phyloP scores from a whole-genome alignment of 1,140 invertebrate genomes.

The Stratiolaelaps scimitus region DNA sequence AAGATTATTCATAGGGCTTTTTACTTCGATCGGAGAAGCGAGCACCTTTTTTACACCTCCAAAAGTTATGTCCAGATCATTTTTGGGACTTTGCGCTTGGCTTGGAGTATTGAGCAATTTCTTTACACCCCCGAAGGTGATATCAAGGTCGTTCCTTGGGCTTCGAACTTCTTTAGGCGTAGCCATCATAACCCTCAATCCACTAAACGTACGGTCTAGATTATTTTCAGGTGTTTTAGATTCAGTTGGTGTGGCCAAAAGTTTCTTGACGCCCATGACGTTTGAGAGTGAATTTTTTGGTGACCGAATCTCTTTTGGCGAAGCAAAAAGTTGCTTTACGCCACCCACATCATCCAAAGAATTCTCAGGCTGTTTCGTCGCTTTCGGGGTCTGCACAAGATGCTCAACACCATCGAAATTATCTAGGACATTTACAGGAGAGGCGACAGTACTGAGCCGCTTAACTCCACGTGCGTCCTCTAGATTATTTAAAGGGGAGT shows the following conservation, averaged over 20 bases:
- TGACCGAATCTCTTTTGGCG: background rate
- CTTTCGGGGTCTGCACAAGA: background rate
- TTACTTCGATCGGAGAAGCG: background rate
- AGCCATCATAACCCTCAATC: background rate
- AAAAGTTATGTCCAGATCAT: slow-evolving; percentile 13
- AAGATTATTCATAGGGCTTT: background rate
- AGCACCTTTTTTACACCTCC: background rate
- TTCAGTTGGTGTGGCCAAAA: background rate
- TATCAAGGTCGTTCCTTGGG: background rate
- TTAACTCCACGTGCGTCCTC: no score
- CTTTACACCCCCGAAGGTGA: background rate
- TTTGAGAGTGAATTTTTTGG: background rate
- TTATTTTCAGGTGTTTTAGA: slow-evolving; percentile 18
- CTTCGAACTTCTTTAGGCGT: background rate
- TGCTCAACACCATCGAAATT: slow-evolving; percentile 2
- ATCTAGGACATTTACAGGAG: slow-evolving; percentile 13
- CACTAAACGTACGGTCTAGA: slow-evolving; percentile 1
- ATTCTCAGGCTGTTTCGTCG: background rate
- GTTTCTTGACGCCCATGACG: background rate
- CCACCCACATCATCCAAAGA: background rate
- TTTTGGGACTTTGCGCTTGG: background rate
- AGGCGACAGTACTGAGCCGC: background rate
- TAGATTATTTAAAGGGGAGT: no score
- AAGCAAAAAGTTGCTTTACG: background rate
- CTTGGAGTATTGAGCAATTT: slow-evolving; percentile 2